Conservation (phyloP, 2,113 vertebrate genomes). For the Protobothrops flavoviridis region DNA sequence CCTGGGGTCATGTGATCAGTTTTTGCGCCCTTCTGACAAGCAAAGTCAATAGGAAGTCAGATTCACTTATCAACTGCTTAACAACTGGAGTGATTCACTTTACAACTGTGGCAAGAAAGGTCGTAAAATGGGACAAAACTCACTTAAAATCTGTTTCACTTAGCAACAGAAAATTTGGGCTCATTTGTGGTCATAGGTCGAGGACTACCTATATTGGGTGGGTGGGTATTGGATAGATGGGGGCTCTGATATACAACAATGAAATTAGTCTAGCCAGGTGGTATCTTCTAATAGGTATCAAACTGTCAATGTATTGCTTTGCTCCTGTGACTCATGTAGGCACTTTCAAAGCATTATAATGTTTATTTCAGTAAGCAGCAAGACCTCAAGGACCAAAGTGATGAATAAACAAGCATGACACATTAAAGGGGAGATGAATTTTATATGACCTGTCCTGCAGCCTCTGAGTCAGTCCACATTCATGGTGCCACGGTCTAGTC, state of each 20-base stretch:
- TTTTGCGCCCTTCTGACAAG: not conserved
- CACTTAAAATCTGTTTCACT: not conserved
- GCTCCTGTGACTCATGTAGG: not conserved
- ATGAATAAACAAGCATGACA: not conserved
- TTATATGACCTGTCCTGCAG: not conserved
- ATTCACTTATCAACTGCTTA: not conserved
- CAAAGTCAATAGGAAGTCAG: not conserved
- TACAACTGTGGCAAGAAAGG: no score
- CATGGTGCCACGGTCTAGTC: not conserved
- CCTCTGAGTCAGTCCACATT: not conserved
- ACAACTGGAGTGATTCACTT: no score
- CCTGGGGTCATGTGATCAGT: not conserved
- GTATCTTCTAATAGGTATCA: not conserved
- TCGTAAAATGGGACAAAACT: no score
- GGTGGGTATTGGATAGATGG: not conserved
- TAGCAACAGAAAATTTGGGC: not conserved
- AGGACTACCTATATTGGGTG: not conserved
- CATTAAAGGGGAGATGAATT: not conserved
- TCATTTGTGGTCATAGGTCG: not conserved
- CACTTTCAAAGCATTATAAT: not conserved
- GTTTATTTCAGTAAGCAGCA: not conserved
- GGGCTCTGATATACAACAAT: not conserved
- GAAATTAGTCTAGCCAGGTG: not conserved
- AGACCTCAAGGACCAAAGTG: not conserved
- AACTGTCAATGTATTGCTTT: not conserved